Evolutionary conservation across 2,113 vertebrate genomes (phyloP).

Genomic region (Cynoglossus semilaevis): DNA sequence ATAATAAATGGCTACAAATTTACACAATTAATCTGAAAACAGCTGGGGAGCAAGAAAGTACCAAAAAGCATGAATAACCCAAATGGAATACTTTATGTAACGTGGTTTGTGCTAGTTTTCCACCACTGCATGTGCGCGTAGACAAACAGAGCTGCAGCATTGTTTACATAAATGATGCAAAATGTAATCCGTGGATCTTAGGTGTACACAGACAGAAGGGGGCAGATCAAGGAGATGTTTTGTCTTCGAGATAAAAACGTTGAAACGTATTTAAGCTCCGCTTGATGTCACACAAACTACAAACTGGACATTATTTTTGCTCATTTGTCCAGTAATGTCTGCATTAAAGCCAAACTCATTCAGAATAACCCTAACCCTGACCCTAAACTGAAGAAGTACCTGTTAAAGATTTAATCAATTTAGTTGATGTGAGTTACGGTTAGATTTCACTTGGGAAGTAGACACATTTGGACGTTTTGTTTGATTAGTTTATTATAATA

Average conservation of each 20-base stretch:
- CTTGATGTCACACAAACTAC: too few relatives aligned
- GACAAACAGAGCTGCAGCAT: background rate
- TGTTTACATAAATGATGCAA: conserved; percentile 3
- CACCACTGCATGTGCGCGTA: background rate
- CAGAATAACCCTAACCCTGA: too few relatives aligned
- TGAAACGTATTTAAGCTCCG: too few relatives aligned
- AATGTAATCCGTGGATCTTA: background rate
- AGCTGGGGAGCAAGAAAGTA: background rate
- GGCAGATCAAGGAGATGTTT: background rate
- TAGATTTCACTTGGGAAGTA: too few relatives aligned
- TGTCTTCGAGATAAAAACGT: background rate
- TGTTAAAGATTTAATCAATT: too few relatives aligned
- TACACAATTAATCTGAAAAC: background rate
- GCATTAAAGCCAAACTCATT: too few relatives aligned
- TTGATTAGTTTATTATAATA: too few relatives aligned
- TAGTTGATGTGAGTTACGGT: too few relatives aligned
- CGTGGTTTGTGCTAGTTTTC: background rate
- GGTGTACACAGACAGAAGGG: background rate
- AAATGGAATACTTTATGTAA: background rate
- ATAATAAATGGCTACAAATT: background rate
- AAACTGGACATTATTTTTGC: too few relatives aligned
- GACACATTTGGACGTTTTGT: too few relatives aligned
- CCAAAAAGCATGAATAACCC: background rate
- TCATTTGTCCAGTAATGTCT: too few relatives aligned
- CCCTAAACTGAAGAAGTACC: too few relatives aligned